phyloP scores from a whole-genome alignment of 2,113 vertebrate species.

The Perca schrenkii region DNA sequence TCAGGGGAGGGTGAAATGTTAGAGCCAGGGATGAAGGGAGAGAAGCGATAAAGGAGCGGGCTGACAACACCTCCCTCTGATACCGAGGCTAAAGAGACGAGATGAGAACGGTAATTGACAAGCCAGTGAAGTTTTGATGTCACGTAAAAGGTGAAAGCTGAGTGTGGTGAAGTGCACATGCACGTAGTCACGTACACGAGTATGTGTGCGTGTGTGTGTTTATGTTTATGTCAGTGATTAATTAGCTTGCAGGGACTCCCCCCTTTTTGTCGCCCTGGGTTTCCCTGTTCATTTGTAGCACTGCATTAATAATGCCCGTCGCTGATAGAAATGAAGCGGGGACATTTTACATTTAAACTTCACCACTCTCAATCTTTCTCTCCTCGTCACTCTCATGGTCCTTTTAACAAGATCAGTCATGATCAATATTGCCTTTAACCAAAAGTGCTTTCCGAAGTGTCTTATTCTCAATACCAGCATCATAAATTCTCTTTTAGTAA shows the following conservation, averaged over 20 bases:
- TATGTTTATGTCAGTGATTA: slow-evolving; percentile 61
- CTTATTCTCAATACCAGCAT: neutral
- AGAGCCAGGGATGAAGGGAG: slow-evolving; percentile 62
- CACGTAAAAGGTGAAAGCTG: slow-evolving; percentile 24
- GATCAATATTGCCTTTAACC: neutral
- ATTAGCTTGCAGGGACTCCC: slow-evolving; percentile 64
- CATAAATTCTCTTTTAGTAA: neutral
- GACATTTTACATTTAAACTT: slow-evolving; percentile 43
- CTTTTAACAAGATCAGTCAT: slow-evolving; percentile 11
- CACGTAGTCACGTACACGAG: neutral
- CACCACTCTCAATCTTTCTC: neutral
- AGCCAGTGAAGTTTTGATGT: slow-evolving; percentile 49
- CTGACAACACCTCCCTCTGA: slow-evolving; percentile 73
- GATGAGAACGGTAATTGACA: slow-evolving; percentile 71
- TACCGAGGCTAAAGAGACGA: slow-evolving; percentile 64
- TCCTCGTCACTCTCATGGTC: neutral
- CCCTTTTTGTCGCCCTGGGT: slow-evolving; percentile 60
- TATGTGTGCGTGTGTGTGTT: slow-evolving; percentile 38
- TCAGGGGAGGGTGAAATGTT: slow-evolving; percentile 67
- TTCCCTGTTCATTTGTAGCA: slow-evolving; percentile 67
- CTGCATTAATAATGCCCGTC: slow-evolving; percentile 70
- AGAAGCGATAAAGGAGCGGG: slow-evolving; percentile 49
- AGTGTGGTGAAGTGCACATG: slow-evolving; percentile 13
- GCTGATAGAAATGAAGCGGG: slow-evolving; percentile 32
- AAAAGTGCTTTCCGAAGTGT: neutral